Base-by-base conservation (phyloP, 1,140 invertebrate species). In the Brachystomella parvula region DNA sequence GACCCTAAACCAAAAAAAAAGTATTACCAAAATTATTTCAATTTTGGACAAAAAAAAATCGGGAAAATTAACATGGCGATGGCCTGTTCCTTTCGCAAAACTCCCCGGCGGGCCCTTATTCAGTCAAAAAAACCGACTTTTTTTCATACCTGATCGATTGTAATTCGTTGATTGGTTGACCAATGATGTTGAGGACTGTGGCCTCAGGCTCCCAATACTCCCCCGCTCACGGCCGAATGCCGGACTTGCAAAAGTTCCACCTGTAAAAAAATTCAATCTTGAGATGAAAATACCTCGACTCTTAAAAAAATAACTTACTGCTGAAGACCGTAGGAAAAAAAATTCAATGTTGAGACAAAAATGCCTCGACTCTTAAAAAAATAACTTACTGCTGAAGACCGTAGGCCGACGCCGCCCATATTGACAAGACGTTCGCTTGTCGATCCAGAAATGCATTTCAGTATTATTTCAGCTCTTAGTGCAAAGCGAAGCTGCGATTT, bases 381-480 rank as follows among this genome's bases (percentile, higher is more conserved):
- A n/a, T n/a, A n/a, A n/a, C 49, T 53, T 53, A 53, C 49, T 53
- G 49, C 49, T 53, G 24, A 17, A 53, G 49, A 53, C 12, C 12
- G 9, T 15, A 6, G 49, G 49, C 24, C 49, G 12, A 17, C 49
- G 9, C 24, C 49, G 9, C 49, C 49, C 49, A 53, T 53, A 19
- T 39, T 39, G 35, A 19, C 6, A 53, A 9, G 15, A 15, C 24
- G 49, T 53, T 53, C 49, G 12, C 49, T 53, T 53, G 49, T 53
- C 49, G 24, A 53, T 53, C 49, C 49, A 53, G 24, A 53, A 53
- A 53, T 53, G 49, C 49, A 53, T 53, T 53, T 12, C n/a, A n/a
- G n/a, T n/a, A n/a, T n/a, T n/a, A n/a, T n/a, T n/a, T n/a, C n/a
- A n/a, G n/a, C n/a, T n/a, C n/a, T n/a, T n/a, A n/a, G n/a, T n/a